Base-by-base conservation (phyloP, 2,797 vertebrate species). In the Manis pentadactyla region DNA sequence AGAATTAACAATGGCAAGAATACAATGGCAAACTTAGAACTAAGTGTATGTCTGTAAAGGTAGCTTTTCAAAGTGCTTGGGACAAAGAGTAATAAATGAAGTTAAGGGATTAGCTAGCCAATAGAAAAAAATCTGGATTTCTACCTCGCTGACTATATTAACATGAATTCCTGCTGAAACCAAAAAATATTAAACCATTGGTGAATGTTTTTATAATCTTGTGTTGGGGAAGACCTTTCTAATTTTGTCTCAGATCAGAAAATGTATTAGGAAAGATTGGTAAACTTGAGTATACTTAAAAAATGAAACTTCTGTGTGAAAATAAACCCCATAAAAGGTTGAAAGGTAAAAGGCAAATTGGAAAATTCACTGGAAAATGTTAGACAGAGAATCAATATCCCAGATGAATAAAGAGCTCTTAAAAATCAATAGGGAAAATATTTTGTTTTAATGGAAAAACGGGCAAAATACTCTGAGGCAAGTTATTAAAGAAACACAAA, bases 371-470 rank as follows among this genome's bases (percentile, higher is more conserved):
- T 96, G 75, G 64, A 81, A 93, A 96, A 92, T 85, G 51, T 96
- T 95, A 96, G 87, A 87, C 95, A 95, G 94, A 95, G 78, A 89
- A 96, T 96, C 95, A 92, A 96, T 97, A 94, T 73, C n/a, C 21
- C 66, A 93, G 89, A 92, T 96, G 96, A 96, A 95, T 46, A 96
- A 75, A 87, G 75, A 95, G 84, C 87, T 95, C 63, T 95, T 90
- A 92, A 92, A 96, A 95, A 94, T 97, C 87, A 92, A 92, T 95
- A 74, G 39, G 18, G 63, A 94, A 97, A 97, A 98, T 85, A 83
- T 78, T 96, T 87, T 94, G 84, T 97, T 97, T 93, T 97, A 94
- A 88, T 95, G 93, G 86, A 85, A 93, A 97, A 96, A 85, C 59
- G 42, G 51, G n/a, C 66, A 92, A 95, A 97, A 92, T 90, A 86